Evolutionary conservation across 2,113 vertebrate genomes (phyloP).

Genomic region (Lophius piscatorius): DNA sequence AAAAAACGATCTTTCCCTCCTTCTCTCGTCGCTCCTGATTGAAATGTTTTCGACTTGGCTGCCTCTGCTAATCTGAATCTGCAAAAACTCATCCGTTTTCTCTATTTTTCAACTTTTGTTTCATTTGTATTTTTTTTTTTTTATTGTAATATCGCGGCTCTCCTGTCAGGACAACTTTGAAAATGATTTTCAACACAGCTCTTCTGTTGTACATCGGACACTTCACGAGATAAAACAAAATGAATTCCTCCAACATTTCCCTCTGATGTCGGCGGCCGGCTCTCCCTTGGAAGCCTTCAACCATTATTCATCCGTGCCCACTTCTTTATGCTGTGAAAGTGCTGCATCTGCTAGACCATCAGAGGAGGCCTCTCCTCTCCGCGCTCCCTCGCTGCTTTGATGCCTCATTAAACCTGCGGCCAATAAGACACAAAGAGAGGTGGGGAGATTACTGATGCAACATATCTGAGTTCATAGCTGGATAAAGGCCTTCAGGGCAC

Average conservation of each 20-base stretch:
- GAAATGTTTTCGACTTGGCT: too few species aligned
- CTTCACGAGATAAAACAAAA: not conserved
- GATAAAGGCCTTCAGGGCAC: conserved; percentile 32
- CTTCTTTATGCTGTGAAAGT: conserved; percentile 58
- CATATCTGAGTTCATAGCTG: conserved; percentile 51
- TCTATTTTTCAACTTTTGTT: too few species aligned
- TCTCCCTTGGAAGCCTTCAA: conserved; percentile 51
- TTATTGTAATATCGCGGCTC: too few species aligned
- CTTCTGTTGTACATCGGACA: not conserved
- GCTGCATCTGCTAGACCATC: conserved; percentile 58
- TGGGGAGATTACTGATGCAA: conserved; percentile 72
- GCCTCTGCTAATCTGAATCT: too few species aligned
- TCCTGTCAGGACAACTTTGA: not conserved
- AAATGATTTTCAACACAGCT: not conserved
- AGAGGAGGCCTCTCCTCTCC: conserved; percentile 46
- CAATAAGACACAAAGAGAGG: conserved; percentile 68
- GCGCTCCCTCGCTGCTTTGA: conserved; percentile 70
- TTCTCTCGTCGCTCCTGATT: too few species aligned
- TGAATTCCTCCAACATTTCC: conserved; percentile 8
- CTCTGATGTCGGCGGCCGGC: conserved; percentile 8
- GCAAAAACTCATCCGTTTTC: too few species aligned
- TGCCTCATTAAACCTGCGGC: conserved; percentile 67
- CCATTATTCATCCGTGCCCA: conserved; percentile 45
- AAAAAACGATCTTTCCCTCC: too few species aligned
- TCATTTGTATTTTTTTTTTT: too few species aligned